Percentiles rank a stretch among this genome's conserved stretches.
These are phyloP conservation scores for Perca schrenkii DNA, from an alignment of 2,113 vertebrate genomes.

Conservation along the genomic window DNA sequence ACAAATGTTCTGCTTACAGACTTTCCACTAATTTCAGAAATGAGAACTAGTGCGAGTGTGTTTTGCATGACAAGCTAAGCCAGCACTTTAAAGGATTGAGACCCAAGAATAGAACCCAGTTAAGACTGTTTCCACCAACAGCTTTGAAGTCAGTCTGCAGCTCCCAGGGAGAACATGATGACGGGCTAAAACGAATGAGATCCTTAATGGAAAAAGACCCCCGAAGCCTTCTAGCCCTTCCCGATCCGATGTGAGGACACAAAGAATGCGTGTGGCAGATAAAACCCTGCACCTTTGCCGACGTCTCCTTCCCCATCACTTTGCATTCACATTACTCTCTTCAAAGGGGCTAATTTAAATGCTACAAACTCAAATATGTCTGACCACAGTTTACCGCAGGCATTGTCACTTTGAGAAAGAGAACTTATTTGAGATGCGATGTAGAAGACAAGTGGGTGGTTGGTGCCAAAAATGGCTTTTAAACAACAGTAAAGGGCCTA, in stretches of 20 bases:
- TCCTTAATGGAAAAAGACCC: slow-evolving; percentile 73
- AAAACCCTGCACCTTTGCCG: slow-evolving; percentile 52
- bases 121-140: slow-evolving; percentile 56
- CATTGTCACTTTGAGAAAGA: slow-evolving; percentile 47
- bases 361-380: slow-evolving; percentile 67
- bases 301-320: slow-evolving; percentile 49
- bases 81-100: slow-evolving; percentile 48
- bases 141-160: slow-evolving; percentile 72
- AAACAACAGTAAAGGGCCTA: slow-evolving; percentile 36
- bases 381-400: slow-evolving; percentile 59
- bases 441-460: slow-evolving; percentile 28
- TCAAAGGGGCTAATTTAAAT: slow-evolving; percentile 73
- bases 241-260: slow-evolving; percentile 46
- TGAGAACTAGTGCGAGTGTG: slow-evolving; percentile 7
- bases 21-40: slow-evolving; percentile 23
- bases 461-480: slow-evolving; percentile 42
- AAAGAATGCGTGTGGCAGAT: slow-evolving; percentile 57
- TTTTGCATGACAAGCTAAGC: slow-evolving; percentile 37
- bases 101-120: slow-evolving; percentile 40
- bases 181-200: slow-evolving; percentile 65
- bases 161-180: slow-evolving; percentile 54
- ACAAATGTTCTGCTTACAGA: background rate
- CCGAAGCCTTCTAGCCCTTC: slow-evolving; percentile 47
- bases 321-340: slow-evolving; percentile 64
- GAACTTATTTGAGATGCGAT: slow-evolving; percentile 42